A percentile compares a stretch with the other conserved stretches of the same genome.
phyloP scores from a whole-genome alignment of 1,140 invertebrate species.

The Drosophila hydei region DNA sequence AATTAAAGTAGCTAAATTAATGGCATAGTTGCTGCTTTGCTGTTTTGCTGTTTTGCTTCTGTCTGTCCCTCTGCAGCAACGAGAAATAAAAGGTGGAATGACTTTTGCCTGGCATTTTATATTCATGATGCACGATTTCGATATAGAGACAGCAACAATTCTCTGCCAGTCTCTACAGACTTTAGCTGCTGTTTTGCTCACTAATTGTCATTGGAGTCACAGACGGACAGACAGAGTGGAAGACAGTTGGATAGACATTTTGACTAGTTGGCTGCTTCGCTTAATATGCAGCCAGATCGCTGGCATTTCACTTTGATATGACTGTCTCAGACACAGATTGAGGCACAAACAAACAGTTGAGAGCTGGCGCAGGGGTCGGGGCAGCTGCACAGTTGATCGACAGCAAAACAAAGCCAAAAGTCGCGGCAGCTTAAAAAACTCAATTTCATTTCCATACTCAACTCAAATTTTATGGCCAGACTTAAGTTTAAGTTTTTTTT shows the following conservation, averaged over 20 bases:
- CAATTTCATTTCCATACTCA: conserved; percentile 10
- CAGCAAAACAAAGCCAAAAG: conserved; percentile 2
- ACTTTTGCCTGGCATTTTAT: conserved; percentile 37
- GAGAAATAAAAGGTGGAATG: conserved; percentile 45
- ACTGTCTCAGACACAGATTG: conserved; percentile 64
- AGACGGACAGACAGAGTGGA: neutral
- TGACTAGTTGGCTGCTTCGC: conserved; percentile 35
- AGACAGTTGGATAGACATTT: conserved; percentile 8
- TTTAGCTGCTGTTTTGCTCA: conserved; percentile 26
- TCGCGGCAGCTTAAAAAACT: neutral
- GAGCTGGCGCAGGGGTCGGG: neutral
- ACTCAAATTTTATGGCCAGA: neutral
- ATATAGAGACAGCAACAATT: conserved; percentile 31
- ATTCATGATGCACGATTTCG: conserved; percentile 38
- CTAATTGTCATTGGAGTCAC: conserved; percentile 44
- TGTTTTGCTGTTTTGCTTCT: neutral
- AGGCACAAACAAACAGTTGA: conserved; percentile 51
- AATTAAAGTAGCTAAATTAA: conserved; percentile 66
- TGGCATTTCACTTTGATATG: conserved; percentile 53
- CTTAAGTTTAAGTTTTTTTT: conserved; percentile 10
- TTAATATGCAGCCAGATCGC: conserved; percentile 53
- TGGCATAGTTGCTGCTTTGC: conserved; percentile 51
- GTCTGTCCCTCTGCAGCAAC: neutral
- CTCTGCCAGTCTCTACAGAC: neutral
- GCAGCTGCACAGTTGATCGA: conserved; percentile 32